Percentiles rank a stretch among this genome's conserved stretches.
Evolutionary conservation across 37 sponge, comb jelly and placozoan species (phyloP).

Genomic region (Tethya wilhelma): DNA sequence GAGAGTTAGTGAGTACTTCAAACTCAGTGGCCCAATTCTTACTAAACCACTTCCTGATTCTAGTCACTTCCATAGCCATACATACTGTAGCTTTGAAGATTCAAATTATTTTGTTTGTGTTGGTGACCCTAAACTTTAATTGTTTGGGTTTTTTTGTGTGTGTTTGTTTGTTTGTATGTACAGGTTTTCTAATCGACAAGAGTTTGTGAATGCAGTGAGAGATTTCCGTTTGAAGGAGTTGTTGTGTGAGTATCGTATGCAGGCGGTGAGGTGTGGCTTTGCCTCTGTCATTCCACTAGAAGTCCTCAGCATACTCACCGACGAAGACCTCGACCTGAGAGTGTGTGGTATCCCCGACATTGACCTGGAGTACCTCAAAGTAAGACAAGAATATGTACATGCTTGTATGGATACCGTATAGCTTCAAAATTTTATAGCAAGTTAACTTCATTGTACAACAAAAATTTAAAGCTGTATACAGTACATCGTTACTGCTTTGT

Average conservation of each 20-base stretch:
- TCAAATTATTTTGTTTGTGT: not conserved
- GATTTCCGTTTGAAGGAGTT: conserved; percentile 68
- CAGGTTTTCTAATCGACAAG: conserved; percentile 70
- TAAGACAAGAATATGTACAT: no score
- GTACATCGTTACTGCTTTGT: not conserved
- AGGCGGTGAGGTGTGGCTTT: conserved; percentile 78
- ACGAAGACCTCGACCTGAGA: conserved; percentile 82
- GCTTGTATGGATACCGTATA: no score
- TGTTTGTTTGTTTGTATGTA: no score
- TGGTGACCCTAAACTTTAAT: not conserved
- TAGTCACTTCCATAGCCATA: no score
- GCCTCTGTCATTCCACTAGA: conserved; percentile 91
- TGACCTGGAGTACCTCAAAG: conserved; percentile 85
- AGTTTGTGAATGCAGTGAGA: conserved; percentile 70
- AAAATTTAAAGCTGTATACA: not conserved
- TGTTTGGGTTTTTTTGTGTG: not conserved
- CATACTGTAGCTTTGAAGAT: not conserved
- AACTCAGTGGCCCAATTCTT: no score
- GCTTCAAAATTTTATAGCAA: no score
- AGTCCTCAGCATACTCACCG: conserved; percentile 70
- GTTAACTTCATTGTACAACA: no score
- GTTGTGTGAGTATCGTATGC: conserved; percentile 49
- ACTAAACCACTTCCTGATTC: no score
- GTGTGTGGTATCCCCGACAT: conserved; percentile 88
- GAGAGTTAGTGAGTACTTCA: no score